Evolutionary conservation across 2,113 vertebrate genomes (phyloP).

Genomic region (Mustela nigripes): DNA sequence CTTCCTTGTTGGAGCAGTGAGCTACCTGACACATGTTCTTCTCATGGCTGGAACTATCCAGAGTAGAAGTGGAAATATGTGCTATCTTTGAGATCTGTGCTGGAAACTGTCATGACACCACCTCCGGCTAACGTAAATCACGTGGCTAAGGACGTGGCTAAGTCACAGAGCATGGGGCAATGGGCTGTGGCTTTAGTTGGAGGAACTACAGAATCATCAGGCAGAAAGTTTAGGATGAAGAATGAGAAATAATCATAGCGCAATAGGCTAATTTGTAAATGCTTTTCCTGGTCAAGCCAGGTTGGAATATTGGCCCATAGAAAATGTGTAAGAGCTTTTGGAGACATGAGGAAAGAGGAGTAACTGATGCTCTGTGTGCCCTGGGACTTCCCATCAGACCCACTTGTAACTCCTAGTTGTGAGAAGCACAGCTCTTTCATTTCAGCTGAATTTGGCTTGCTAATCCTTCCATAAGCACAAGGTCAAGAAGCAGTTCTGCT

Average conservation of each 20-base stretch:
- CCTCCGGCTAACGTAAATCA: neutral
- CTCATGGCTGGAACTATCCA: neutral
- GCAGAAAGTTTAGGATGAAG: neutral
- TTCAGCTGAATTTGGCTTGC: neutral
- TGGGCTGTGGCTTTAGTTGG: neutral
- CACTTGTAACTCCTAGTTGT: neutral
- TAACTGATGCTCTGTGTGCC: neutral
- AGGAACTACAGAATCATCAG: neutral
- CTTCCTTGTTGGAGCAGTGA: neutral
- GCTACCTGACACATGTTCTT: neutral
- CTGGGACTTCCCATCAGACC: neutral
- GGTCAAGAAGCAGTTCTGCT: neutral
- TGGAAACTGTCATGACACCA: neutral
- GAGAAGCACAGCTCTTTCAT: constrained; percentile 14
- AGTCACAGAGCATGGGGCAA: neutral
- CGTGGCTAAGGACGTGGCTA: neutral
- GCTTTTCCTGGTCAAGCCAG: neutral
- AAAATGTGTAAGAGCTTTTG: neutral
- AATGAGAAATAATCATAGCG: neutral
- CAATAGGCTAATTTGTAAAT: neutral
- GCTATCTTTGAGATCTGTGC: neutral
- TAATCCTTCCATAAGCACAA: neutral
- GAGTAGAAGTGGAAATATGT: neutral
- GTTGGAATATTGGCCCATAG: neutral
- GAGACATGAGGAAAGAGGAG: neutral